Evolutionary conservation across 2,888 invertebrate species (phyloP), one percentile per base, ranked within the genome.

Genomic region (Esperia sulphurella): DNA sequence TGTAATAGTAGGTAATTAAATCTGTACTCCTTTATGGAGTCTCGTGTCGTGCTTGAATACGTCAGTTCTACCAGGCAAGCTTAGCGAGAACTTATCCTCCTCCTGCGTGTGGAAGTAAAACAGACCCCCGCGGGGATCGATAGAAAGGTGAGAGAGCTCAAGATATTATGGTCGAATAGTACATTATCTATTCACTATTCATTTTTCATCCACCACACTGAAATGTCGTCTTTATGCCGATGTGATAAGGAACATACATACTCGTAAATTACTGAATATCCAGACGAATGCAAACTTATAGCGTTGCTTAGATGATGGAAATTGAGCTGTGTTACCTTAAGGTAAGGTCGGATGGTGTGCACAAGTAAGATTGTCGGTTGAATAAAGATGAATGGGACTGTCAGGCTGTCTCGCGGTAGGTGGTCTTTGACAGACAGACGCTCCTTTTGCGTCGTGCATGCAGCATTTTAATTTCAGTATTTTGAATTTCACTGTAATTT

Each of bases 401-500:
- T 69, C 69, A 61, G 52, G 53, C 66, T 78, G 79, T 79, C 83
- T 75, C 77, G 63, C 69, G 63, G 73, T 82, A 79, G 85, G 83
- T 84, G 84, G 85, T 80, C 83, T 73, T 68, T 84, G 86, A 85
- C 77, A 78, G 83, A 83, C 83, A 82, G 83, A 79, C 79, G 81
- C 68, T 79, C 71, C 68, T 71, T 77, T 39, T 7, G 12, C 12
- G 13, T 12, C 31, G 31, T 31, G 37, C 38, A 63, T 63, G 58
- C 62, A 69, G 71, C 67, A 72, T 81, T 83, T 84, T 83, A 79
- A 80, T 78, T 40, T 14, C 40, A 40, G 40, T 6, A 40, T 40
- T 14, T 40, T 10, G 40, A 40, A 40, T 40, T 40, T 3, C n/a
- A n/a, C n/a, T n/a, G n/a, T n/a, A n/a, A n/a, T n/a, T n/a, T n/a